A percentile compares a stretch with the other conserved stretches of the same genome.
Conservation (phyloP, 1,140 invertebrate genomes). For the Nephila pilipes region DNA sequence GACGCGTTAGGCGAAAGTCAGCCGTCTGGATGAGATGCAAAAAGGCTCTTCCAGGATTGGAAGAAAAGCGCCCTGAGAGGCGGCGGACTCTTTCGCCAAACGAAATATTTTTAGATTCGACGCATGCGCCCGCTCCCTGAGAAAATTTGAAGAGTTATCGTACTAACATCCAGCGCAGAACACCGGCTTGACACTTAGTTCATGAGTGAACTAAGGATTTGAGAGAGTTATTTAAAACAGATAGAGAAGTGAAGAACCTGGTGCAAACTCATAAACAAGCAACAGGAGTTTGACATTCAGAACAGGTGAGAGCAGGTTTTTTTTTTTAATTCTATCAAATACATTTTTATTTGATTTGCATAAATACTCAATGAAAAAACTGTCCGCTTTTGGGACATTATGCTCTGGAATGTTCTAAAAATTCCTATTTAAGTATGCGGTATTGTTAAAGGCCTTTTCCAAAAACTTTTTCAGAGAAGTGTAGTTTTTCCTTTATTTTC, state of each 20-base stretch:
- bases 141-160: conserved; percentile 71
- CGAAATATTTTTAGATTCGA: conserved; percentile 28
- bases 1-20: neutral
- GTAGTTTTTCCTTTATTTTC: no score
- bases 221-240: neutral
- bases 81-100: neutral
- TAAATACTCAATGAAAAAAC: no score
- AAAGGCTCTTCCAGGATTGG: neutral
- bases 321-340: neutral
- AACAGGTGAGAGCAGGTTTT: neutral
- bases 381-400: no score
- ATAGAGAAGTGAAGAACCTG: neutral
- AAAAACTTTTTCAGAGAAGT: no score
- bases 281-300: neutral
- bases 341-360: no score
- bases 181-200: conserved; percentile 34
- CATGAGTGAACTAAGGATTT: neutral
- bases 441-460: no score
- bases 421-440: no score
- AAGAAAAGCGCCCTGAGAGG: neutral
- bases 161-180: conserved; percentile 50
- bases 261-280: neutral
- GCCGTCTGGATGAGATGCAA: neutral
- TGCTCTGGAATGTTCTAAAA: no score
- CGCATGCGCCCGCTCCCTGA: conserved; percentile 44